A percentile compares a stretch with the other conserved stretches of the same genome.
These are phyloP conservation scores for Danio choprae DNA, from an alignment of 2,797 vertebrate genomes.

Conservation along the genomic window DNA sequence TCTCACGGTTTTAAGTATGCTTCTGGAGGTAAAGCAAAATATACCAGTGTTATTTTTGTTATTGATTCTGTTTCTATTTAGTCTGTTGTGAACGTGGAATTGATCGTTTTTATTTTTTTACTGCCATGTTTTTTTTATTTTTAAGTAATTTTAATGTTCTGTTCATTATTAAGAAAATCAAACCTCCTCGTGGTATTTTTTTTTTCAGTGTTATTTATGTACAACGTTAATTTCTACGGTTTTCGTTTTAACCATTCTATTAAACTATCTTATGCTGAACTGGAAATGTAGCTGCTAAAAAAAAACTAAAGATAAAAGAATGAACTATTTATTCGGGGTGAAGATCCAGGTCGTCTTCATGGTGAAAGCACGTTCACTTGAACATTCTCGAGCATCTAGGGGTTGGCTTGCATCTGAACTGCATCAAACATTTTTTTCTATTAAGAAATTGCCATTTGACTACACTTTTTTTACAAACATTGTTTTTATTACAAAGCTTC, in stretches of 20 bases:
- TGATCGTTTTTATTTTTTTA: constrained; percentile 34
- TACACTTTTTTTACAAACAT: constrained; percentile 76
- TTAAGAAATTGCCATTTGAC: constrained; percentile 80
- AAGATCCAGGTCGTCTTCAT: constrained; percentile 68
- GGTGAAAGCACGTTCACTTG: constrained; percentile 65
- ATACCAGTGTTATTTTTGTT: constrained; percentile 77
- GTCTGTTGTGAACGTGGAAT: constrained; percentile 57
- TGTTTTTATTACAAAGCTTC: constrained; percentile 74
- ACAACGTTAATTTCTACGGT: constrained; percentile 56
- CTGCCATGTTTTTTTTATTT: constrained; percentile 40
- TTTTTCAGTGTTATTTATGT: constrained; percentile 78
- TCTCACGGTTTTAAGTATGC: constrained; percentile 82
- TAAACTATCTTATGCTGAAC: constrained; percentile 71
- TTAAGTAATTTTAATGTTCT: constrained; percentile 55
- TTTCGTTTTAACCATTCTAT: constrained; percentile 56
- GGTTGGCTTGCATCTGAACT: constrained; percentile 77
- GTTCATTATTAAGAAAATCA: constrained; percentile 48
- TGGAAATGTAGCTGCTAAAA: constrained; percentile 83
- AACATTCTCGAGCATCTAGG: constrained; percentile 66
- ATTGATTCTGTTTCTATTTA: constrained; percentile 42
- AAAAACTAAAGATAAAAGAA: constrained; percentile 8
- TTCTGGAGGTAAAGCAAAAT: constrained; percentile 82
- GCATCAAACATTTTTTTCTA: constrained; percentile 83
- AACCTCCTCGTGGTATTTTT: constrained; percentile 60
- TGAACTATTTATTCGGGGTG: constrained; percentile 69